phyloP scores from a whole-genome alignment of 2,888 invertebrate genomes.

The Hydrotaea diabolus region DNA sequence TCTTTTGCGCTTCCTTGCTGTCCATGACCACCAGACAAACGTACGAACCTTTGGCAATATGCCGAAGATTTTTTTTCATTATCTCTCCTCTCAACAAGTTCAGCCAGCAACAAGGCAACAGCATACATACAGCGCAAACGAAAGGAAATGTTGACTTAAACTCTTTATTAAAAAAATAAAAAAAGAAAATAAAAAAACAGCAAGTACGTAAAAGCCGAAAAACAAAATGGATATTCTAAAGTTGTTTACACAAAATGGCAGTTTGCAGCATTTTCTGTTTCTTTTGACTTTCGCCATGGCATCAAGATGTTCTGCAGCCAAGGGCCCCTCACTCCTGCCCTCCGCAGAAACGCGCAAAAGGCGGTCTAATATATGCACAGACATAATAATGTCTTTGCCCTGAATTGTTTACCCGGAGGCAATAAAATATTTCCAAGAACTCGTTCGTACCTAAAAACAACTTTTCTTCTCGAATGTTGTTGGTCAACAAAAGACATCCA shows the following conservation, averaged over 20 bases:
- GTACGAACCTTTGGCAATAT: slow-evolving; percentile 65
- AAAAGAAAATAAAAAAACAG: background rate
- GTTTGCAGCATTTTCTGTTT: slow-evolving; percentile 14
- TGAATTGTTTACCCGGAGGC: slow-evolving; percentile 19
- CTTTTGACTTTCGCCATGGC: background rate
- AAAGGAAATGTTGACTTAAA: slow-evolving; percentile 41
- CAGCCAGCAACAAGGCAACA: background rate
- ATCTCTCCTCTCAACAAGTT: slow-evolving; percentile 63
- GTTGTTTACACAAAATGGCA: slow-evolving; percentile 31
- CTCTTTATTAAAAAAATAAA: slow-evolving; percentile 14
- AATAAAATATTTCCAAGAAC: background rate
- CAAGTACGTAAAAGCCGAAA: background rate
- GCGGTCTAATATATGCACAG: slow-evolving; percentile 13
- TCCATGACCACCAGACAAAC: slow-evolving; percentile 63
- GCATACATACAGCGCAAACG: slow-evolving; percentile 4
- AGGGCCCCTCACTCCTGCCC: background rate
- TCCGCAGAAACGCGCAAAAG: background rate
- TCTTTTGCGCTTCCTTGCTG: slow-evolving; percentile 11
- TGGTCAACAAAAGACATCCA: background rate
- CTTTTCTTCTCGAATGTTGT: background rate
- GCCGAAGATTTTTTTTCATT: slow-evolving; percentile 59
- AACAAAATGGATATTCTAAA: slow-evolving; percentile 9
- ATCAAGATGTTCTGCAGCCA: background rate
- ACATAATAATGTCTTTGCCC: slow-evolving; percentile 26
- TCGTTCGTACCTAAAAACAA: too few species aligned